Percentiles rank a stretch among this genome's conserved stretches.
phyloP scores from a whole-genome alignment of 23 tunicate species.

The Styela clava region DNA sequence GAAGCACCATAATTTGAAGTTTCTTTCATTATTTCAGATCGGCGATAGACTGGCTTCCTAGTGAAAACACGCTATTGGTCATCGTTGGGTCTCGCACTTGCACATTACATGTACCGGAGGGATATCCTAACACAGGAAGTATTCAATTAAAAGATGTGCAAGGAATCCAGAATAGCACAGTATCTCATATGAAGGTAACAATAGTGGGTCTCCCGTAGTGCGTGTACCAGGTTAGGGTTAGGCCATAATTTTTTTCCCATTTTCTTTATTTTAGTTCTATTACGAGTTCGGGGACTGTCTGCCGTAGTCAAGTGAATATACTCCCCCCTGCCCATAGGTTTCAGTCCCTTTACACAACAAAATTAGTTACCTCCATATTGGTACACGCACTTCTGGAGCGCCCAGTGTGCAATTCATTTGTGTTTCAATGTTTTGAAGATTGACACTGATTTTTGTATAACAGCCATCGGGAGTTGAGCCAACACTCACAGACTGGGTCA shows the following conservation, averaged over 20 bases:
- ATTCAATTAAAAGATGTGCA: neutral
- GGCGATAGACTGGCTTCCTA: slow-evolving; percentile 9
- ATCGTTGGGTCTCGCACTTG: neutral
- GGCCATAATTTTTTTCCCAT: too few species aligned
- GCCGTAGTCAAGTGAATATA: too few species aligned
- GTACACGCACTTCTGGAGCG: too few species aligned
- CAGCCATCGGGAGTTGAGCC: neutral
- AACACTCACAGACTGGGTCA: neutral
- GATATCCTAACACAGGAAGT: neutral
- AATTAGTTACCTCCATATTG: too few species aligned
- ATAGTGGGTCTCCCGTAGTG: too few species aligned
- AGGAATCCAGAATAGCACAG: neutral
- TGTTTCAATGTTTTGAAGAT: too few species aligned
- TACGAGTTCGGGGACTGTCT: too few species aligned
- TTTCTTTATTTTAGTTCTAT: too few species aligned
- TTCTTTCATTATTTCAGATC: slow-evolving; percentile 4
- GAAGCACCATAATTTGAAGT: neutral
- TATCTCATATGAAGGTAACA: neutral
- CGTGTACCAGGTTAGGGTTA: too few species aligned
- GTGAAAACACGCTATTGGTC: neutral
- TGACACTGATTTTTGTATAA: neutral
- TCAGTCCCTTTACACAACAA: too few species aligned
- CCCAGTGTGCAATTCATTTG: too few species aligned
- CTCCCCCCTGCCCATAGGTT: too few species aligned
- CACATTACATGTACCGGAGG: neutral